Evolutionary conservation across 2,797 vertebrate genomes (phyloP).

Genomic region (Eutrigla gurnardus): DNA sequence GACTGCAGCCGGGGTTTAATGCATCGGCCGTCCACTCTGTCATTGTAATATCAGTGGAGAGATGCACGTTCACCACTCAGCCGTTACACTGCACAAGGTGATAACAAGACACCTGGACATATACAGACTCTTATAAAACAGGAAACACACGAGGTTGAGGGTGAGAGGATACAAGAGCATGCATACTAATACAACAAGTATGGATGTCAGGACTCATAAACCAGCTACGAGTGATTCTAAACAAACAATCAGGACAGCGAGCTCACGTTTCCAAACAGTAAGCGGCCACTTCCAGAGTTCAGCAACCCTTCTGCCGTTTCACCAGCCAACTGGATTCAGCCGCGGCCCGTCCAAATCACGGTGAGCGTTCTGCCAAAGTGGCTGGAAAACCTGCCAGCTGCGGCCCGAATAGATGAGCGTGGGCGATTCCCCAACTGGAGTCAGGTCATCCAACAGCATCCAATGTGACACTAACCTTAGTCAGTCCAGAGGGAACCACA

Average conservation of each 20-base stretch:
- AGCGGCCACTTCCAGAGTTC: slow-evolving; percentile 51
- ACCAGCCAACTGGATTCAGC: slow-evolving; percentile 40
- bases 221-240: too few relatives aligned
- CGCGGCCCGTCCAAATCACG: slow-evolving; percentile 57
- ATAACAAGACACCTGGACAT: slow-evolving; percentile 44
- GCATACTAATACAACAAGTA: slow-evolving; percentile 4
- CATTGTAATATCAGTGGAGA: slow-evolving; percentile 30
- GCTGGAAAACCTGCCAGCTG: slow-evolving; percentile 61
- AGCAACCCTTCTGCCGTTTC: slow-evolving; percentile 25
- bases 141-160: slow-evolving; percentile 31
- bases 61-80: slow-evolving; percentile 18
- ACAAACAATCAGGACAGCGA: neutral
- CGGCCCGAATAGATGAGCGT: slow-evolving; percentile 60
- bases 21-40: slow-evolving; percentile 59
- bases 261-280: slow-evolving; percentile 52
- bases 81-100: slow-evolving; percentile 69
- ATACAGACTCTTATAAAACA: slow-evolving; percentile 46
- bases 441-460: slow-evolving; percentile 58
- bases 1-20: slow-evolving; percentile 58
- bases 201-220: neutral
- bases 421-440: slow-evolving; percentile 56
- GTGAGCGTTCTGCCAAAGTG: slow-evolving; percentile 67
- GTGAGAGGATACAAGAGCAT: slow-evolving; percentile 29
- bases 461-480: slow-evolving; percentile 52
- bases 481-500: slow-evolving; percentile 30